Percentiles rank a stretch among this genome's conserved stretches.
phyloP scores from a whole-genome alignment of 1,140 invertebrate genomes.

The Conopomorpha cramerella region DNA sequence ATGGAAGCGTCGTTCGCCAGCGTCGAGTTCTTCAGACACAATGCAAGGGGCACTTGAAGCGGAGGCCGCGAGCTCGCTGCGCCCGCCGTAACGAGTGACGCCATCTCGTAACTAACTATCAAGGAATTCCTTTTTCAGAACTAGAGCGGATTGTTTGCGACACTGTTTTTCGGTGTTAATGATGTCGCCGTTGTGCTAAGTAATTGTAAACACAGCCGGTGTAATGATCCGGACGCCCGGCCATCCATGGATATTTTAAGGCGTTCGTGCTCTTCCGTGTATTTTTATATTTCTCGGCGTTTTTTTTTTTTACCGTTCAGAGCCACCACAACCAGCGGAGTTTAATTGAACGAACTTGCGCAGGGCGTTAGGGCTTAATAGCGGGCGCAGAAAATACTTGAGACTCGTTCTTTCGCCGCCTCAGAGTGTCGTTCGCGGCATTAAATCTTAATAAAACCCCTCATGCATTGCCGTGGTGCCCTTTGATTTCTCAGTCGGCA shows the following conservation, averaged over 20 bases:
- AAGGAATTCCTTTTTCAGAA: slow-evolving; percentile 44
- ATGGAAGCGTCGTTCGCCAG: slow-evolving; percentile 13
- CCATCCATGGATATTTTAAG: too few species aligned
- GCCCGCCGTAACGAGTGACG: slow-evolving; percentile 51
- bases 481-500: slow-evolving; percentile 59
- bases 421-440: slow-evolving; percentile 54
- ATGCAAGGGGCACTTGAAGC: slow-evolving; percentile 39
- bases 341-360: background rate
- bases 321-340: too few species aligned
- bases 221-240: too few species aligned
- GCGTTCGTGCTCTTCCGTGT: too few species aligned
- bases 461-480: slow-evolving; percentile 49
- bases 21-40: slow-evolving; percentile 47
- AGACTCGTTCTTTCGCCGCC: slow-evolving; percentile 58
- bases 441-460: slow-evolving; percentile 59
- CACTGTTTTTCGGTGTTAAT: slow-evolving; percentile 48
- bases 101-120: slow-evolving; percentile 35
- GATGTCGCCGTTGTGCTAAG: too few species aligned
- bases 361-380: slow-evolving; percentile 37
- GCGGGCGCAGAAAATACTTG: slow-evolving; percentile 41
- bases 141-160: slow-evolving; percentile 51
- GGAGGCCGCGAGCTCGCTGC: slow-evolving; percentile 14
- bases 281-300: too few species aligned
- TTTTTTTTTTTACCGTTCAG: too few species aligned
- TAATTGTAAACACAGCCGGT: too few species aligned